These are phyloP conservation scores for Epizoanthus scotinus DNA, from an alignment of 92 coral and sea anemone genomes.

Conservation along the genomic window DNA sequence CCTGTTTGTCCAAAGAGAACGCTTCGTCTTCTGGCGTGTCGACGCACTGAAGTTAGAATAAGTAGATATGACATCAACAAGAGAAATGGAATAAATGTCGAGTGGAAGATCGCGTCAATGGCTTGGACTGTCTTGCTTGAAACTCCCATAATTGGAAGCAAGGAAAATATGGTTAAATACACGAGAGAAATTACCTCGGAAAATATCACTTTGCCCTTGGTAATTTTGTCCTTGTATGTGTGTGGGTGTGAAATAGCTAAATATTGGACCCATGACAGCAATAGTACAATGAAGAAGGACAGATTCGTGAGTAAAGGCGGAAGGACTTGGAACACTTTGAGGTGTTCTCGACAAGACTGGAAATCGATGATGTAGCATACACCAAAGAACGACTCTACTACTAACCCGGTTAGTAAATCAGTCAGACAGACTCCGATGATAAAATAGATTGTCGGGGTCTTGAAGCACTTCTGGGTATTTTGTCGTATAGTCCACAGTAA, in stretches of 20 bases:
- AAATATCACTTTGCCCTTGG: constrained; percentile 28
- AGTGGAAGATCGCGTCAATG: constrained; percentile 39
- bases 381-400: constrained; percentile 44
- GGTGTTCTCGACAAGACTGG: constrained; percentile 14
- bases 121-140: neutral
- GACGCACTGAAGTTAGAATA: constrained; percentile 25
- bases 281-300: constrained; percentile 44
- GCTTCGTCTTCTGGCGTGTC: constrained; percentile 38
- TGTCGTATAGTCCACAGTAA: constrained; percentile 29
- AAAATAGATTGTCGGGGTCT: constrained; percentile 40
- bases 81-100: constrained; percentile 42
- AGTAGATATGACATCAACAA: constrained; percentile 32
- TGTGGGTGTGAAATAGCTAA: constrained; percentile 43
- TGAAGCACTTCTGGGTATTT: constrained; percentile 21
- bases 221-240: constrained; percentile 29
- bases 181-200: constrained; percentile 17
- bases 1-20: neutral
- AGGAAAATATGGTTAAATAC: constrained; percentile 39
- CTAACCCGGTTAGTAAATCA: constrained; percentile 38
- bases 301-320: constrained; percentile 34
- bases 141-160: constrained; percentile 38
- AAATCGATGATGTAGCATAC: constrained; percentile 31
- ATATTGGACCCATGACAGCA: constrained; percentile 46
- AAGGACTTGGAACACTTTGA: neutral
- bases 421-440: constrained; percentile 39